Base-by-base conservation (phyloP, 2,888 invertebrate genomes). In the Andrena flavipes region DNA sequence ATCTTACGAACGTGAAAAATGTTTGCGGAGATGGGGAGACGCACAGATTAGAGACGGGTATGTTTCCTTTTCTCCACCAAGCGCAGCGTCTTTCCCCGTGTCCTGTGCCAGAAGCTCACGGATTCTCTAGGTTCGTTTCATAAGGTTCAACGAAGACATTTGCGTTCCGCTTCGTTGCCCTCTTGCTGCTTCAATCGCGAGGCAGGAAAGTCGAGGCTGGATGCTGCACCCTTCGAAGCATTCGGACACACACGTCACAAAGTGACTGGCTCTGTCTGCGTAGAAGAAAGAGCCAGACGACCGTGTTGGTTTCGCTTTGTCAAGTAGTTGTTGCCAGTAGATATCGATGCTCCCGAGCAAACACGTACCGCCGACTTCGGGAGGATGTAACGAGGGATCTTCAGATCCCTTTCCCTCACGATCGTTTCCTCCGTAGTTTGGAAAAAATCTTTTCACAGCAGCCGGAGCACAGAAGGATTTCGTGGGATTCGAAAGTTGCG, bases 101-200 rank as follows among this genome's bases (percentile, higher is more conserved):
- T 13, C 23, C 49, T 29, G 10, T 30, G 35, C 48, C 67, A 30
- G 56, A 63, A 63, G 63, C 72, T 68, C 62, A 63, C 63, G 62
- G 56, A 63, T 80, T 72, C 56, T 2, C 62, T 49, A 63, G 35
- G 80, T 82, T 80, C 80, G 74, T 72, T 75, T 73, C 78, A 71
- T 80, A 87, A 84, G 86, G 86, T 90, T 81, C 82, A 65, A 84
- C 80, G 76, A 85, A 80, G 85, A 87, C 83, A 88, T 89, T 90
- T 80, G 79, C 68, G 76, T 84, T 81, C 70, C 82, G 80, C 83
- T 79, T 87, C 86, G 79, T 85, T 89, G 87, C 76, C 80, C 81
- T 68, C 71, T 82, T 76, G 70, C 63, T n/a, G 20, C 67, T 76
- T 74, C 69, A 20, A 67, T 80, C 69, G 80, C 56, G 59, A 64